Conservation (phyloP, 2,113 vertebrate genomes). For the Austrofundulus limnaeus region DNA sequence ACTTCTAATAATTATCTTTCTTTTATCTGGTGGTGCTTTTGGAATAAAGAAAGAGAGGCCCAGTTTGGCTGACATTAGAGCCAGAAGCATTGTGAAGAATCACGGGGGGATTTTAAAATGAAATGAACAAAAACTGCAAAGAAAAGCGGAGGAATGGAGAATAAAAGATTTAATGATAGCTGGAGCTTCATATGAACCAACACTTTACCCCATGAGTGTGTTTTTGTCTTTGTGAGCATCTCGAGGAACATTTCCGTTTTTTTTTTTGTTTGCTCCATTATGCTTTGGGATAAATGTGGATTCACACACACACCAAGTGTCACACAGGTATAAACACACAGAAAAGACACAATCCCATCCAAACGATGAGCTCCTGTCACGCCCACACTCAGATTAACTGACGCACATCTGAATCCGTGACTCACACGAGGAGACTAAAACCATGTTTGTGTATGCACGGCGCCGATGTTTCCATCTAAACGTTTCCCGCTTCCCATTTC, state of each 20-base stretch:
- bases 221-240: constrained; percentile 30
- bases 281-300: constrained; percentile 28
- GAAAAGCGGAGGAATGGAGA: neutral
- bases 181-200: constrained; percentile 25
- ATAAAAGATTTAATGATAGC: constrained; percentile 47
- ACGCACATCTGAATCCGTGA: constrained; percentile 53
- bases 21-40: constrained; percentile 19
- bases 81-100: constrained; percentile 33
- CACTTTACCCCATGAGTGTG: constrained; percentile 14
- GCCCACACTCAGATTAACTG: constrained; percentile 64
- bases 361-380: constrained; percentile 40
- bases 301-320: constrained; percentile 9
- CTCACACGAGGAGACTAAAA: constrained; percentile 55
- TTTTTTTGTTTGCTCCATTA: constrained; percentile 12
- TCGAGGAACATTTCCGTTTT: constrained; percentile 30
- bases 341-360: too few relatives aligned
- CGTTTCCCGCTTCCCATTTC: constrained; percentile 56
- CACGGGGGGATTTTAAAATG: constrained; percentile 29
- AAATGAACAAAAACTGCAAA: too few relatives aligned
- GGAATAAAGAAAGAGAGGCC: constrained; percentile 53
- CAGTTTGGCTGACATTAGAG: too few relatives aligned
- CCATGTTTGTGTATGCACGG: constrained; percentile 52
- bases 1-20: constrained; percentile 22
- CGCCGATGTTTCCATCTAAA: constrained; percentile 57
- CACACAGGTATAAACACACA: constrained; percentile 39